Evolutionary conservation across 2,113 vertebrate genomes (phyloP).

Genomic region (Antigone vipio): DNA sequence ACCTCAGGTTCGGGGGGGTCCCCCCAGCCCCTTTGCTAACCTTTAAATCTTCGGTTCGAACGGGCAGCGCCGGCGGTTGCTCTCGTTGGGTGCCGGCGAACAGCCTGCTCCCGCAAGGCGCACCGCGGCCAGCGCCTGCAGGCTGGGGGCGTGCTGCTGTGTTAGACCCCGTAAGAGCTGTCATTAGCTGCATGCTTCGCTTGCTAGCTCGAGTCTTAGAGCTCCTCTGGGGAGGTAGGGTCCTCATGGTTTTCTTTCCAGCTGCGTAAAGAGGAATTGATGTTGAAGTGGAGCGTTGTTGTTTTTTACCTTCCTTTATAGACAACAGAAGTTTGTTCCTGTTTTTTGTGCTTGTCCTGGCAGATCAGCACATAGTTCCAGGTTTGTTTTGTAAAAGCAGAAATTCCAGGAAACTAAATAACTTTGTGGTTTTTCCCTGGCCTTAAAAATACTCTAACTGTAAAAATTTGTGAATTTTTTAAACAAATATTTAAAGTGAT

Average conservation of each 20-base stretch:
- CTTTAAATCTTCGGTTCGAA: not conserved
- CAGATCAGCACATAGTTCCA: not conserved
- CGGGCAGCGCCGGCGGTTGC: not conserved
- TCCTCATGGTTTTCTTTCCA: not conserved
- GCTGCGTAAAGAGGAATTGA: not conserved
- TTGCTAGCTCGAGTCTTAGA: rapidly evolving
- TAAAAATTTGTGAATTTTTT: rapidly evolving
- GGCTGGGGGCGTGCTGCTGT: not conserved
- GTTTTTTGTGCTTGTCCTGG: not conserved
- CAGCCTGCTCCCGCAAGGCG: not conserved
- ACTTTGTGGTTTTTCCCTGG: not conserved
- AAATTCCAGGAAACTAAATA: not conserved
- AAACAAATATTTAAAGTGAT: not conserved
- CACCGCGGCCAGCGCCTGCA: not conserved
- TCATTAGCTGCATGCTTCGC: not conserved
- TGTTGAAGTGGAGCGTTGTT: not conserved
- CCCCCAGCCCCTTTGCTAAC: too few species aligned
- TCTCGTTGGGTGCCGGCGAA: not conserved
- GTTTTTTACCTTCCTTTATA: not conserved
- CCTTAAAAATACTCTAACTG: not conserved
- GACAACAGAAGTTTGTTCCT: not conserved
- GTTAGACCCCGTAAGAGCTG: not conserved
- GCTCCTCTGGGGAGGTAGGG: not conserved
- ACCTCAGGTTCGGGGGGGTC: not conserved
- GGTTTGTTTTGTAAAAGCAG: not conserved